Evolutionary conservation across 1,140 invertebrate genomes (phyloP).

Genomic region (Brachionus koreanus): DNA sequence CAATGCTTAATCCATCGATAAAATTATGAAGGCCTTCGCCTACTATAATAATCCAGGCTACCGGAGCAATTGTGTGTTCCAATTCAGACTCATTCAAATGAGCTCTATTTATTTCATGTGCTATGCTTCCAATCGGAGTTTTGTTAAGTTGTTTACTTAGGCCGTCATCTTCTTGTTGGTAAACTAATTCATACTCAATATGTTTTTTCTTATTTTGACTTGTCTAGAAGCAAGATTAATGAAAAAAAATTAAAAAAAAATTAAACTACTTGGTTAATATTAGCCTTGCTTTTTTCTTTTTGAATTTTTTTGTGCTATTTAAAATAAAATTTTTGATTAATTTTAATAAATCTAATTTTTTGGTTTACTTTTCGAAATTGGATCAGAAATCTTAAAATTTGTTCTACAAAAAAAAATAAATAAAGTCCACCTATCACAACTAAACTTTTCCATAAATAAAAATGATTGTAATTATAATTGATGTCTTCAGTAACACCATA

Average conservation of each 20-base stretch:
- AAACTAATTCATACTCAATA: background rate
- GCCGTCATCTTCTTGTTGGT: background rate
- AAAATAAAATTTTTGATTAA: background rate
- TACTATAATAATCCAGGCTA: constrained; percentile 72
- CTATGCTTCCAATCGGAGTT: background rate
- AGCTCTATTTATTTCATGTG: background rate
- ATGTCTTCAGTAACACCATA: background rate
- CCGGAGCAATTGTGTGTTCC: constrained; percentile 60
- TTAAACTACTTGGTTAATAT: background rate
- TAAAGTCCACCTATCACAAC: constrained; percentile 60
- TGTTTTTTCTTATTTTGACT: background rate
- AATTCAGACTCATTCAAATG: constrained; percentile 9
- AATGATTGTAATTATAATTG: constrained; percentile 46
- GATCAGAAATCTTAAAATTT: constrained; percentile 14
- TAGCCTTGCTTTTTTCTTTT: constrained; percentile 1
- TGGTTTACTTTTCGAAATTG: constrained; percentile 7
- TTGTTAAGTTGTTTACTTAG: background rate
- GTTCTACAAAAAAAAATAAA: constrained; percentile 61
- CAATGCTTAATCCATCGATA: constrained; percentile 69
- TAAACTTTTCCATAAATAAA: constrained; percentile 58
- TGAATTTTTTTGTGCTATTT: constrained; percentile 1
- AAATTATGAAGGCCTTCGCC: constrained; percentile 71
- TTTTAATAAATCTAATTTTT: background rate
- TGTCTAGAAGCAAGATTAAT: background rate
- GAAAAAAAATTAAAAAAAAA: background rate